Conservation (phyloP, 2,113 vertebrate species). For the Prochilodus magdalenae region DNA sequence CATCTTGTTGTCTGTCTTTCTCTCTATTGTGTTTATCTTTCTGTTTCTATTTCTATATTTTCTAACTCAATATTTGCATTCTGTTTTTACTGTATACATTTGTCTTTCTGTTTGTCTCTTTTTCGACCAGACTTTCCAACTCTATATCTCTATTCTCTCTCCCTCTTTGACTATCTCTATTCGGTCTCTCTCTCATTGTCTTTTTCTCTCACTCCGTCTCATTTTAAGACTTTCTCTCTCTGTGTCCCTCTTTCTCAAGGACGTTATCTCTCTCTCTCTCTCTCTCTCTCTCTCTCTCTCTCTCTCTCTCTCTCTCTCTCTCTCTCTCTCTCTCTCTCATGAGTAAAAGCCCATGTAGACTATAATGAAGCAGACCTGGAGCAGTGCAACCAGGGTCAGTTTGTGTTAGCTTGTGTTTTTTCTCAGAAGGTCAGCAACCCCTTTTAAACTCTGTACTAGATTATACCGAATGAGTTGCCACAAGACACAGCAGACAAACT, state of each 20-base stretch:
- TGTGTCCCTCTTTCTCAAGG: neutral
- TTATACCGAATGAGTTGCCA: neutral
- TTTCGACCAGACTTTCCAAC: no score
- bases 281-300: neutral
- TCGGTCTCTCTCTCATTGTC: no score
- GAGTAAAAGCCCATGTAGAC: neutral
- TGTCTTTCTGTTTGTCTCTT: no score
- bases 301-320: conserved; percentile 19
- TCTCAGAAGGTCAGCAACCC: neutral
- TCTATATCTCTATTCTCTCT: no score
- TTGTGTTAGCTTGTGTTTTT: neutral
- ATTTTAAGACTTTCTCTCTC: no score
- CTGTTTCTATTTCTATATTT: conserved; percentile 22
- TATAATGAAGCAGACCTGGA: neutral
- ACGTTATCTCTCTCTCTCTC: conserved; percentile 15
- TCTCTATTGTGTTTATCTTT: neutral
- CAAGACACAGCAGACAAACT: neutral
- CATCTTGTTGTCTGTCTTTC: neutral
- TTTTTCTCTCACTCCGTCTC: no score
- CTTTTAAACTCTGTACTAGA: neutral
- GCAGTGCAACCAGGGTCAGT: neutral
- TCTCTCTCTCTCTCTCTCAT: conserved; percentile 21
- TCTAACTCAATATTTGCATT: no score
- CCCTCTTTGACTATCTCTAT: no score
- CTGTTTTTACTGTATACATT: no score